Percentiles rank a stretch among this genome's conserved stretches.
These are phyloP conservation scores for Pluvialis apricaria DNA, from an alignment of 2,113 vertebrate species.

Conservation along the genomic window DNA sequence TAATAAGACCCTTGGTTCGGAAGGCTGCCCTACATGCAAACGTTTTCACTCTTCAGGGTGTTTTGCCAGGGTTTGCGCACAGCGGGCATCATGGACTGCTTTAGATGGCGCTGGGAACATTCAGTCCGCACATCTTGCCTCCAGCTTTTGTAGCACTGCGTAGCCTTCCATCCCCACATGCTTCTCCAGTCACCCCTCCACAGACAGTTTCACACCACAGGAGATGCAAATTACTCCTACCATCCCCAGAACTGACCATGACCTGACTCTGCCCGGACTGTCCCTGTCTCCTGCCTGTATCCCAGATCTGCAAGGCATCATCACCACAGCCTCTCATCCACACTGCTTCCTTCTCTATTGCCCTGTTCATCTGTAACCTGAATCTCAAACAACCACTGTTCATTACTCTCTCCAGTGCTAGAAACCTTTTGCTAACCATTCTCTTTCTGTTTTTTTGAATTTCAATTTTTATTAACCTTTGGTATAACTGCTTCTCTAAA, in stretches of 20 bases:
- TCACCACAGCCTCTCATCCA: fast-evolving
- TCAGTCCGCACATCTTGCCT: background rate
- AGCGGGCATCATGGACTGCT: background rate
- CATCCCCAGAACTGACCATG: background rate
- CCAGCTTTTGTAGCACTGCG: background rate
- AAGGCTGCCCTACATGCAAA: background rate
- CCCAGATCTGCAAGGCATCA: background rate
- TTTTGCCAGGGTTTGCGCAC: background rate
- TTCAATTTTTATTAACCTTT: background rate
- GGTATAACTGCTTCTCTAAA: background rate
- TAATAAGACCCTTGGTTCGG: background rate
- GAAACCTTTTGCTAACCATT: background rate
- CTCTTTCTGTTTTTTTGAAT: fast-evolving
- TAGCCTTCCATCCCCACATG: background rate
- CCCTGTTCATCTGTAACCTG: background rate
- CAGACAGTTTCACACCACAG: background rate
- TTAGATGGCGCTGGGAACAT: background rate
- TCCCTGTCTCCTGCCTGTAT: background rate
- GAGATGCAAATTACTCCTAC: background rate
- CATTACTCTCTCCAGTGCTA: background rate
- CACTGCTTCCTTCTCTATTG: background rate
- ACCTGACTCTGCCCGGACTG: fast-evolving
- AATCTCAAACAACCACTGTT: background rate
- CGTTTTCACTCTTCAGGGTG: background rate
- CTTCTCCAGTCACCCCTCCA: background rate